A percentile compares a stretch with the other conserved stretches of the same genome.
phyloP scores from a whole-genome alignment of 2,797 vertebrate species.

The Microcaecilia unicolor region DNA sequence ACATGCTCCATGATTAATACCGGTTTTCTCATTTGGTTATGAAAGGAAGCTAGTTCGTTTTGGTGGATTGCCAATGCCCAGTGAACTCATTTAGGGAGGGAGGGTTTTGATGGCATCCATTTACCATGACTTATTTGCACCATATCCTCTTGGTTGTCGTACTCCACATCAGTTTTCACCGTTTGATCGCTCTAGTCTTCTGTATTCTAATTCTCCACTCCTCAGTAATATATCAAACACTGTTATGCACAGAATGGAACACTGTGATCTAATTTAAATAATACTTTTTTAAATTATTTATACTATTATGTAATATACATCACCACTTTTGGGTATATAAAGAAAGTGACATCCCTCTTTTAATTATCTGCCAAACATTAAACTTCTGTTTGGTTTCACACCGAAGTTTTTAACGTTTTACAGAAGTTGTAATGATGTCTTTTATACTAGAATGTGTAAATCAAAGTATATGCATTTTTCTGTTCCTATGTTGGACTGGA shows the following conservation, averaged over 20 bases:
- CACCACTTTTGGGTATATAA: constrained; percentile 66
- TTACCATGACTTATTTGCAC: constrained; percentile 46
- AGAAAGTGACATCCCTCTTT: constrained; percentile 58
- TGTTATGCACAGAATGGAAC: constrained; percentile 68
- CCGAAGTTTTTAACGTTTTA: constrained; percentile 54
- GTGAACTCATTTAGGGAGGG: constrained; percentile 26
- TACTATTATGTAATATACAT: constrained; percentile 67
- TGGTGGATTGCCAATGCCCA: constrained; percentile 34
- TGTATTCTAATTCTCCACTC: constrained; percentile 52
- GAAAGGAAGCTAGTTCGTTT: constrained; percentile 37
- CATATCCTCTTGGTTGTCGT: constrained; percentile 42
- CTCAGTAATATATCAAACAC: constrained; percentile 65
- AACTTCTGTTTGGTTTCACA: constrained; percentile 52
- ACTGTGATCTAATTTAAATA: constrained; percentile 76
- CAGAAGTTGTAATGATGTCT: constrained; percentile 51
- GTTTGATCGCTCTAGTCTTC: constrained; percentile 41
- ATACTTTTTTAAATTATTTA: constrained; percentile 74
- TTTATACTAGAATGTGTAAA: constrained; percentile 49
- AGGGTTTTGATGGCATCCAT: constrained; percentile 26
- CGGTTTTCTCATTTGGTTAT: constrained; percentile 35
- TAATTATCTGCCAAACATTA: constrained; percentile 53
- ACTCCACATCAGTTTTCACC: constrained; percentile 52
- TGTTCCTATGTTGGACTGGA: constrained; percentile 45
- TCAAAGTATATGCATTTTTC: constrained; percentile 49
- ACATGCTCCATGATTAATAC: too few relatives aligned